Percentiles rank a stretch among this genome's conserved stretches.
These are phyloP conservation scores for Coregonus suidteri DNA, from an alignment of 2,797 vertebrate species.

Conservation along the genomic window DNA sequence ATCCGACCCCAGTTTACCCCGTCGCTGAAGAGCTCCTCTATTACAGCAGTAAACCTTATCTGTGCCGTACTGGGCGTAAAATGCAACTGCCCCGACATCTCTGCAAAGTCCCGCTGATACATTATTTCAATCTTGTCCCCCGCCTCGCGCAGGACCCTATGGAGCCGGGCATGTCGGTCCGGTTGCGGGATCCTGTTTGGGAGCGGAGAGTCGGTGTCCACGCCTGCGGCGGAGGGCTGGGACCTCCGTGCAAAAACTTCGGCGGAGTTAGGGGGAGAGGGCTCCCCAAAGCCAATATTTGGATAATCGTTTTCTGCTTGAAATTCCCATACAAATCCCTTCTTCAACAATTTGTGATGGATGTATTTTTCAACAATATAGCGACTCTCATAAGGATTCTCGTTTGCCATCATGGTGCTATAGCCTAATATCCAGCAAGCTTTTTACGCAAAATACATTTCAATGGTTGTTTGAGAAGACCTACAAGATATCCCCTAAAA, in stretches of 20 bases:
- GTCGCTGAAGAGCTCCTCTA: constrained; percentile 88
- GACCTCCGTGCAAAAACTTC: constrained; percentile 47
- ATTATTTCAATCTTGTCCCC: constrained; percentile 82
- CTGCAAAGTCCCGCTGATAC: constrained; percentile 82
- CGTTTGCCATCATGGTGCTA: constrained; percentile 47
- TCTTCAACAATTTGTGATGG: constrained; percentile 84
- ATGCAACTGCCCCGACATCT: constrained; percentile 80
- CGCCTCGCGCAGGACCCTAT: constrained; percentile 78
- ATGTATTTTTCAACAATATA: constrained; percentile 88
- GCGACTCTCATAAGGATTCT: constrained; percentile 77
- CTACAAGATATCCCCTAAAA: not conserved
- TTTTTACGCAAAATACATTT: not conserved
- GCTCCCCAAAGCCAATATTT: constrained; percentile 37
- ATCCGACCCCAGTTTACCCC: constrained; percentile 93
- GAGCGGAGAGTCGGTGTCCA: constrained; percentile 25
- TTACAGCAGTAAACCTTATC: constrained; percentile 78
- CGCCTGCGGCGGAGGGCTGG: constrained; percentile 25
- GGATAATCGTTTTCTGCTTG: constrained; percentile 18
- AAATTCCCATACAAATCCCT: constrained; percentile 84
- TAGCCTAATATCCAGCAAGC: not conserved
- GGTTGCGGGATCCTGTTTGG: constrained; percentile 16
- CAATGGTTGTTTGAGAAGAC: not conserved
- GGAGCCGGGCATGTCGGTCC: constrained; percentile 64
- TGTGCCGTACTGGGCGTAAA: constrained; percentile 77
- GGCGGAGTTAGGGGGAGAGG: constrained; percentile 12